phyloP scores from a whole-genome alignment of 2,888 invertebrate species.

The Masnerella sp. region DNA sequence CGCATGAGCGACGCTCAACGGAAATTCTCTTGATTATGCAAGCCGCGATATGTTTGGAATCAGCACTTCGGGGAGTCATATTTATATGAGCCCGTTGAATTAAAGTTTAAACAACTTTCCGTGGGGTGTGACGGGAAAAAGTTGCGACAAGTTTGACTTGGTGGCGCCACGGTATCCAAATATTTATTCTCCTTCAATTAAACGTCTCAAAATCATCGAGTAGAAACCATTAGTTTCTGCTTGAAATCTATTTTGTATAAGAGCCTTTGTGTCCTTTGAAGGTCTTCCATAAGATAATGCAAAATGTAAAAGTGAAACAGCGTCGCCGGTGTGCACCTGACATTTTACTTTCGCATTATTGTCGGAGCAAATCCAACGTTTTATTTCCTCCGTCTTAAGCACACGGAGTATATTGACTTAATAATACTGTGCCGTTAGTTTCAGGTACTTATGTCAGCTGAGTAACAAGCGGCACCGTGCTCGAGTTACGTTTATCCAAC shows the following conservation, averaged over 20 bases:
- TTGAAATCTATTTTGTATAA: no score
- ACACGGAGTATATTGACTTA: constrained; percentile 39
- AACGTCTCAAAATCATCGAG: no score
- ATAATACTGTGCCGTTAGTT: constrained; percentile 39
- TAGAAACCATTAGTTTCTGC: no score
- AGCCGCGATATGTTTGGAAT: constrained; percentile 20
- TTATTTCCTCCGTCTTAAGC: constrained; percentile 35
- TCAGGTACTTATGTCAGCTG: constrained; percentile 30
- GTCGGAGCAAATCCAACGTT: constrained; percentile 37
- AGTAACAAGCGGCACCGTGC: constrained; percentile 16
- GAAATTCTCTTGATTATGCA: constrained; percentile 33
- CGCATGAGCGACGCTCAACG: constrained; percentile 2
- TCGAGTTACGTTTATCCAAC: constrained; percentile 9
- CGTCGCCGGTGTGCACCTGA: not conserved
- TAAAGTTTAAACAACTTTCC: no score
- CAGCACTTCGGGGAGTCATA: constrained; percentile 4
- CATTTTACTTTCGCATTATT: constrained; percentile 27
- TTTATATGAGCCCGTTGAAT: constrained; percentile 24
- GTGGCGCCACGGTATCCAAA: no score
- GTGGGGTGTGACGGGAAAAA: no score
- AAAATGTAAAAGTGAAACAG: not conserved
- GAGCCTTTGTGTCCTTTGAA: no score
- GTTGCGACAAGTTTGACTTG: no score
- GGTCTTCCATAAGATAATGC: not conserved
- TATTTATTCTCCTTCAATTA: no score